A percentile compares a stretch with the other conserved stretches of the same genome.
These are phyloP conservation scores for Nothoprocta perdicaria DNA, from an alignment of 2,113 vertebrate genomes.

Conservation along the genomic window DNA sequence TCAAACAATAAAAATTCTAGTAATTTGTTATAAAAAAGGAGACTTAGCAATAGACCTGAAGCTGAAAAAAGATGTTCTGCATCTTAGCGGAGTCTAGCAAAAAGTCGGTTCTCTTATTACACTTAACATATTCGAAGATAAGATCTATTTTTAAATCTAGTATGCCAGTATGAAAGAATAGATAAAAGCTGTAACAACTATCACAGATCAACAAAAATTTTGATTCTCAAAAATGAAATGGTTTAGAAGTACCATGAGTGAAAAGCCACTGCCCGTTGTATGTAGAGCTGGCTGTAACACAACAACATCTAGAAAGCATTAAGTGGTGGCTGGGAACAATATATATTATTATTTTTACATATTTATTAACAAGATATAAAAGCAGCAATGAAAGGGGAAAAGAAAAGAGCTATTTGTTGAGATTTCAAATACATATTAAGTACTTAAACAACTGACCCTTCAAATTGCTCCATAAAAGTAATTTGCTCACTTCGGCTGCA, in stretches of 20 bases:
- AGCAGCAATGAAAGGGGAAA: background rate
- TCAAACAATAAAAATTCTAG: background rate
- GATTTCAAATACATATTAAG: background rate
- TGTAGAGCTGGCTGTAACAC: background rate
- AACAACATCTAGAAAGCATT: rapidly evolving
- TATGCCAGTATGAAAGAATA: background rate
- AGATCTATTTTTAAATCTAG: background rate
- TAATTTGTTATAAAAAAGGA: background rate
- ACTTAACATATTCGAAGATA: background rate
- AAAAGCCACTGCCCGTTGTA: background rate
- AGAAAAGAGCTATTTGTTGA: background rate
- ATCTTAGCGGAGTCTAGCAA: background rate
- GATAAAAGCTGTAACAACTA: background rate
- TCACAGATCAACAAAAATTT: background rate
- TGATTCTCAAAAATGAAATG: background rate
- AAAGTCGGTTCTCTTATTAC: background rate
- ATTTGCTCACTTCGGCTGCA: background rate
- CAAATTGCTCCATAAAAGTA: background rate
- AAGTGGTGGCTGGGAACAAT: background rate
- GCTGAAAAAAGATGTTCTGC: background rate
- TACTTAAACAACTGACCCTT: background rate
- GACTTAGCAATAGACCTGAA: background rate
- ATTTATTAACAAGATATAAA: background rate
- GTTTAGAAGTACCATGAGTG: background rate
- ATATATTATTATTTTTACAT: background rate